Conservation (phyloP, 2,888 invertebrate genomes). For the Papilio gigon region DNA sequence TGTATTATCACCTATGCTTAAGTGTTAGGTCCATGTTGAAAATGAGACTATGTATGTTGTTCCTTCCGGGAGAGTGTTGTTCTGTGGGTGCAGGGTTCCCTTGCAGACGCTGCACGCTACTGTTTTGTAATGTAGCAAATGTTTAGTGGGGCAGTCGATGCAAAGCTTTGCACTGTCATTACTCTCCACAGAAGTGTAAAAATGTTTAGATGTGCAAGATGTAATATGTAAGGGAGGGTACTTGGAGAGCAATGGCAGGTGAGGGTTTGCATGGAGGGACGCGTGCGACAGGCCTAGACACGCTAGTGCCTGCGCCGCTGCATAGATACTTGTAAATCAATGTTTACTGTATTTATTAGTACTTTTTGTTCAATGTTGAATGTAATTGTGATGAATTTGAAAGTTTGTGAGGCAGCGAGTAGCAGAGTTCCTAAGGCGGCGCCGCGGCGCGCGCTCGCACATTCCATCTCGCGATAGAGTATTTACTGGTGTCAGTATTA, state of each 20-base stretch:
- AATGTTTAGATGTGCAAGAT: slow-evolving; percentile 47
- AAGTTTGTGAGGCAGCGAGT: slow-evolving; percentile 67
- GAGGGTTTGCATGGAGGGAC: slow-evolving; percentile 41
- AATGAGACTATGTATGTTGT: slow-evolving; percentile 46
- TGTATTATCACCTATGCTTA: slow-evolving; percentile 51
- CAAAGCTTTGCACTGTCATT: slow-evolving; percentile 32
- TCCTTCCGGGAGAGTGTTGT: slow-evolving; percentile 50
- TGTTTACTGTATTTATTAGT: slow-evolving; percentile 77
- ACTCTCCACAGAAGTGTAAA: slow-evolving; percentile 43
- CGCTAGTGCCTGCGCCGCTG: slow-evolving; percentile 49
- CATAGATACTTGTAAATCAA: slow-evolving; percentile 68
- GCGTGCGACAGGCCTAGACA: slow-evolving; percentile 47
- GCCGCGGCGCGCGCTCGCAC: slow-evolving; percentile 65
- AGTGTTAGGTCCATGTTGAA: slow-evolving; percentile 57
- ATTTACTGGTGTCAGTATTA: slow-evolving; percentile 82
- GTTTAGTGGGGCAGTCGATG: slow-evolving; percentile 49
- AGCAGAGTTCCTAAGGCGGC: slow-evolving; percentile 70
- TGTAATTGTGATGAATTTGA: slow-evolving; percentile 75
- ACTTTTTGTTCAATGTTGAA: slow-evolving; percentile 69
- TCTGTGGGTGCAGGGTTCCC: slow-evolving; percentile 49
- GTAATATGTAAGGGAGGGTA: slow-evolving; percentile 14
- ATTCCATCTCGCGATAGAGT: slow-evolving; percentile 78
- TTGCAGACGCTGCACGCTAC: slow-evolving; percentile 64
- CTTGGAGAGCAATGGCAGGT: slow-evolving; percentile 24
- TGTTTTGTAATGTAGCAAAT: slow-evolving; percentile 71